Conservation (phyloP, 2,888 invertebrate genomes). For the Frankliniella intonsa region DNA sequence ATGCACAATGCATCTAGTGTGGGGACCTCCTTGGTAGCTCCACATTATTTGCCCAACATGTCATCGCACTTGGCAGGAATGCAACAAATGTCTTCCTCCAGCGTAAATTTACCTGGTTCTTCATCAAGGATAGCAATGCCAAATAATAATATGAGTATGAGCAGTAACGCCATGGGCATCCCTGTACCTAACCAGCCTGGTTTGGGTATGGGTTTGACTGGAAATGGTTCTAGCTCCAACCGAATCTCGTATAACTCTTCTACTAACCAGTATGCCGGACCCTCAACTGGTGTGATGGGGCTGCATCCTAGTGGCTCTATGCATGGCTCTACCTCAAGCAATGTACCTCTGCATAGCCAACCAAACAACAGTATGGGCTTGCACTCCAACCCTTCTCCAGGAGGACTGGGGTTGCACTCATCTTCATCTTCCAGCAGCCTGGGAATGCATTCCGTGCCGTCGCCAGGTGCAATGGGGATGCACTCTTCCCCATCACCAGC, state of each 20-base stretch:
- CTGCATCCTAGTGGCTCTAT: background rate
- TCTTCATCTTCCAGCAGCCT: background rate
- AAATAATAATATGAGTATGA: background rate
- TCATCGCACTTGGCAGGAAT: constrained; percentile 4
- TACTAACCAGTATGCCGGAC: background rate
- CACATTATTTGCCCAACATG: background rate
- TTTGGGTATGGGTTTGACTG: background rate
- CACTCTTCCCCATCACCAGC: background rate
- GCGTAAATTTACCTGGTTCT: background rate
- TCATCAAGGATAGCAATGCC: background rate
- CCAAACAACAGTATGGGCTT: background rate
- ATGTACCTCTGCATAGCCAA: background rate
- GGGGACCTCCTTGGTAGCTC: background rate
- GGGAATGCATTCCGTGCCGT: background rate
- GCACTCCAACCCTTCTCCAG: background rate
- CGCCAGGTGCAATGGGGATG: background rate
- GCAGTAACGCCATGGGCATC: background rate
- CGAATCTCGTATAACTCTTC: background rate
- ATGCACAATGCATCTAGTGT: constrained; percentile 22
- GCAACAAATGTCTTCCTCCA: constrained; percentile 1
- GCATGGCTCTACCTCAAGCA: background rate
- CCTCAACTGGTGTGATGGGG: background rate
- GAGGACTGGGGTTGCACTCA: background rate
- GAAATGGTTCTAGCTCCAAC: background rate
- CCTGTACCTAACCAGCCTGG: background rate